A percentile compares a stretch with the other conserved stretches of the same genome.
These are phyloP conservation scores for Pantherophis alleghaniensis DNA, from an alignment of 2,797 vertebrate species.

Conservation along the genomic window DNA sequence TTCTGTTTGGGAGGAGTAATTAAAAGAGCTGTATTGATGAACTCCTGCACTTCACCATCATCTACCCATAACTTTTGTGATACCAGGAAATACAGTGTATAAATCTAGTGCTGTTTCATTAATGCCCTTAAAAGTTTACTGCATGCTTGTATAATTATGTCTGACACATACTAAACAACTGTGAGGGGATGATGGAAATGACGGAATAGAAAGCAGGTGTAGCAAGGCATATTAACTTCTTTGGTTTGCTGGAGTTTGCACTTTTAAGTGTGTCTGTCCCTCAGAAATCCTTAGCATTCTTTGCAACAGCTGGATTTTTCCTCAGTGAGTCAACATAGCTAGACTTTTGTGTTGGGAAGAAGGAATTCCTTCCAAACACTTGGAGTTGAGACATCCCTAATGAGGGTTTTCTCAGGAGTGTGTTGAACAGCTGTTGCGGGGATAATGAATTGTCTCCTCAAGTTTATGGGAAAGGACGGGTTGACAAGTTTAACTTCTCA, in stretches of 20 bases:
- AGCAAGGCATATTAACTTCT: background rate
- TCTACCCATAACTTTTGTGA: background rate
- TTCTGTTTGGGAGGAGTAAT: background rate
- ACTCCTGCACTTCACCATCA: background rate
- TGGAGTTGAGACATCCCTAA: background rate
- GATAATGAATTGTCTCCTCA: constrained; percentile 42
- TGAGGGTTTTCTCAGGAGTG: constrained; percentile 1
- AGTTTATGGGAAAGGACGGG: constrained; percentile 44
- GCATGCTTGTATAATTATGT: background rate
- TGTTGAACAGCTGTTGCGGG: constrained; percentile 25
- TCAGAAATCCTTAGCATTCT: constrained; percentile 20
- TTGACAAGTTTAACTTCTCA: background rate
- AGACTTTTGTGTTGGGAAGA: background rate
- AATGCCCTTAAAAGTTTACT: background rate
- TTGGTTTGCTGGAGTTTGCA: background rate
- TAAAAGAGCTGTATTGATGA: background rate
- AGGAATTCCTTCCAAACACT: background rate
- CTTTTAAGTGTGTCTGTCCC: rapidly evolving
- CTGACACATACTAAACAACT: constrained; percentile 2
- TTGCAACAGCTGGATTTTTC: constrained; percentile 13
- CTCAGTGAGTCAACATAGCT: background rate
- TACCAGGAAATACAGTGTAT: background rate
- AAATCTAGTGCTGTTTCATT: background rate
- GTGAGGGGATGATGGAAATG: constrained; percentile 16
- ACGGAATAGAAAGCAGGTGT: constrained; percentile 31